Conservation (phyloP, 2,113 vertebrate genomes). For the Podilymbus podiceps region DNA sequence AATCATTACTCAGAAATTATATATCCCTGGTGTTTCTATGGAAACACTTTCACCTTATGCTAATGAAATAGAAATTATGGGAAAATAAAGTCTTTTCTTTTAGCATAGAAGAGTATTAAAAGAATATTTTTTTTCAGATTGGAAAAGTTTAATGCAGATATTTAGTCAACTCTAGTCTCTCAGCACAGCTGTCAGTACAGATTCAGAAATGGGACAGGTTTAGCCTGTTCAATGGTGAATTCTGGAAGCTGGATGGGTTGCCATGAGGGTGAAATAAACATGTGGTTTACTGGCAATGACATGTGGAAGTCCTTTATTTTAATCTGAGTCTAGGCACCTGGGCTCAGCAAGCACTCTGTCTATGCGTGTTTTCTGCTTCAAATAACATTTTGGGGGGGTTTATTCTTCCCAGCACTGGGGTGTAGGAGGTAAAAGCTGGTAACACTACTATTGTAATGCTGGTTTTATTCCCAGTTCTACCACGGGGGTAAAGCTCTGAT, state of each 20-base stretch:
- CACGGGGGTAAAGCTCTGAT: not conserved
- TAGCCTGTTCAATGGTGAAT: not conserved
- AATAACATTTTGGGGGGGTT: not conserved
- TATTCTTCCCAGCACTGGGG: not conserved
- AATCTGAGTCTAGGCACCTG: not conserved
- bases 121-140: not conserved
- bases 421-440: not conserved
- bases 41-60: conserved; percentile 72
- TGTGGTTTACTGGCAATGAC: not conserved
- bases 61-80: conserved; percentile 62
- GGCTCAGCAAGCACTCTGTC: not conserved
- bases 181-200: not conserved
- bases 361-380: not conserved
- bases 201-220: not conserved
- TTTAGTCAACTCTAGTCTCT: not conserved
- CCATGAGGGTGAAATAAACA: not conserved
- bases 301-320: not conserved
- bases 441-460: not conserved
- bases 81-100: not conserved
- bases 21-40: conserved; percentile 72
- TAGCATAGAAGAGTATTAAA: not conserved
- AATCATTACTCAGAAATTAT: conserved; percentile 76
- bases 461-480: not conserved
- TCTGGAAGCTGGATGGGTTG: not conserved
- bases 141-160: not conserved